phyloP scores from a whole-genome alignment of 2,113 vertebrate species.

The Pristiophorus japonicus region DNA sequence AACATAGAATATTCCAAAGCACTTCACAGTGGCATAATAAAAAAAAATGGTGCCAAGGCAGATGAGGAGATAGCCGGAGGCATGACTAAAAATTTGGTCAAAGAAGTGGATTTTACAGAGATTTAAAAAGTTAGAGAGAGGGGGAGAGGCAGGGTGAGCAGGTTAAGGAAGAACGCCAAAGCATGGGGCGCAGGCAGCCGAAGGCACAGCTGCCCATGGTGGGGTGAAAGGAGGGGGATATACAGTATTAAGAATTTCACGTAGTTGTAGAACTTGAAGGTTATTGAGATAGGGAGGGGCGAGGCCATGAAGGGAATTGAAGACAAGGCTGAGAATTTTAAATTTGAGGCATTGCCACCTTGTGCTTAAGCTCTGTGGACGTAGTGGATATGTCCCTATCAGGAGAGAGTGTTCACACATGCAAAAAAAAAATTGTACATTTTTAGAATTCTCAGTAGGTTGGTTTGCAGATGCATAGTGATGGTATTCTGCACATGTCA shows the following conservation, averaged over 20 bases:
- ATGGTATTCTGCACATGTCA: neutral
- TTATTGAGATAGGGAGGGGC: neutral
- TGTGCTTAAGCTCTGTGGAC: neutral
- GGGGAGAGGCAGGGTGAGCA: too few relatives aligned
- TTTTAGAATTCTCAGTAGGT: neutral
- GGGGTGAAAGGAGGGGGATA: too few relatives aligned
- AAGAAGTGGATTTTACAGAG: neutral
- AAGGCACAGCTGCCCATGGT: too few relatives aligned
- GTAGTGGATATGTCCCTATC: neutral
- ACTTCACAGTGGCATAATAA: too few relatives aligned
- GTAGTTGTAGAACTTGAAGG: neutral
- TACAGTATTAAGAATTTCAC: neutral
- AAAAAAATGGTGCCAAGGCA: too few relatives aligned
- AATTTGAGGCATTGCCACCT: too few relatives aligned
- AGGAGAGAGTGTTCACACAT: neutral
- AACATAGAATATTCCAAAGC: too few relatives aligned
- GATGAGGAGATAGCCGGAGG: too few relatives aligned
- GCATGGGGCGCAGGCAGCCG: too few relatives aligned
- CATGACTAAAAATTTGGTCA: too few relatives aligned
- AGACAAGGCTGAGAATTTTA: neutral
- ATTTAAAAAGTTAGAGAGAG: neutral
- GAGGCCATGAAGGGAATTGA: neutral
- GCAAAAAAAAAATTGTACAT: neutral
- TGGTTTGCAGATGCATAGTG: too few relatives aligned
- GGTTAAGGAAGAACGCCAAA: too few relatives aligned